These are phyloP conservation scores for Petaurus breviceps DNA, from an alignment of 2,113 vertebrate species.

Conservation along the genomic window DNA sequence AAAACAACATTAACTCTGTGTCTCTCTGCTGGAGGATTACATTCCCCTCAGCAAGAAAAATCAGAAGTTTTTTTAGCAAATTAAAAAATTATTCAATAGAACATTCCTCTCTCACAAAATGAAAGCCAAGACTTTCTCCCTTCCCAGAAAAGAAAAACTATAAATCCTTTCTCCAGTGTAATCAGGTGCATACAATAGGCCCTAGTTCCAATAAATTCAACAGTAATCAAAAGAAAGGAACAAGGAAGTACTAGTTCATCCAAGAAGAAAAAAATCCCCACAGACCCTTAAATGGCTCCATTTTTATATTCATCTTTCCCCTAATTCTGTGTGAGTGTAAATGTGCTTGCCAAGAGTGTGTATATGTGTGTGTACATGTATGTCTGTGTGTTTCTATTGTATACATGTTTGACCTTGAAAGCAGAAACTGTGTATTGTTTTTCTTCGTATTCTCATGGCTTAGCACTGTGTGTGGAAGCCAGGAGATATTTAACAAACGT, in stretches of 20 bases:
- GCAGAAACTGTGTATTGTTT: background rate
- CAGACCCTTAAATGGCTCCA: background rate
- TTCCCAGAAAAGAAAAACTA: conserved; percentile 18
- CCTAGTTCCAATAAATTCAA: conserved; percentile 3
- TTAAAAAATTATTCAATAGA: conserved; percentile 66
- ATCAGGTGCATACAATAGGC: conserved; percentile 9
- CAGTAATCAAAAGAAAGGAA: conserved; percentile 17
- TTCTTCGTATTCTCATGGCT: background rate
- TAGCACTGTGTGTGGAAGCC: background rate
- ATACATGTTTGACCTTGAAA: background rate
- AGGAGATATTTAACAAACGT: background rate
- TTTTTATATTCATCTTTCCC: background rate
- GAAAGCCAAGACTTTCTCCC: conserved; percentile 25
- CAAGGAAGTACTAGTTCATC: background rate
- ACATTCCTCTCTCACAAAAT: conserved; percentile 43
- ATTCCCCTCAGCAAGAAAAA: background rate
- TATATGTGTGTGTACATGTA: no score
- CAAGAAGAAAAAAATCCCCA: background rate
- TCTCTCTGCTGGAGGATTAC: background rate
- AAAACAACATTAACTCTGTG: background rate
- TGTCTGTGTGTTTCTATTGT: background rate
- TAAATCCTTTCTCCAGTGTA: conserved; percentile 1
- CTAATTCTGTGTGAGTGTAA: background rate
- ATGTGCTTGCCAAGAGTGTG: accelerated
- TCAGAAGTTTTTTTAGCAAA: conserved; percentile 29